Conservation (phyloP, 2,888 invertebrate species). For the Rhingia campestris region DNA sequence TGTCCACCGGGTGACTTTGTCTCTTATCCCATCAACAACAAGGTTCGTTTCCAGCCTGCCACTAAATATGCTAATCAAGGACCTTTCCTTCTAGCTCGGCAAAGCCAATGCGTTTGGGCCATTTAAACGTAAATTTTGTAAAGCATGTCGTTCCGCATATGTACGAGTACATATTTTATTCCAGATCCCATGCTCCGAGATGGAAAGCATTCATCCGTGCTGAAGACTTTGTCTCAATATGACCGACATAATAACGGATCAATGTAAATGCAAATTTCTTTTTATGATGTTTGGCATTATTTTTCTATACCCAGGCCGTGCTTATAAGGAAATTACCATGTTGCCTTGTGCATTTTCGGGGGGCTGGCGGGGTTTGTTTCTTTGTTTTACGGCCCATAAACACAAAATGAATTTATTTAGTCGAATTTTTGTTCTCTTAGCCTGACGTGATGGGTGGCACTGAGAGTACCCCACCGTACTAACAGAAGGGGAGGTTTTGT, state of each 20-base stretch:
- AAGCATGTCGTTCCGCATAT: conserved; percentile 59
- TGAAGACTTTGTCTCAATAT: conserved; percentile 71
- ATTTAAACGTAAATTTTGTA: conserved; percentile 62
- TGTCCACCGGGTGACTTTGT: conserved; percentile 35
- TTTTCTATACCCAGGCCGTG: conserved; percentile 15
- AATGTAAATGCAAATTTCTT: conserved; percentile 74
- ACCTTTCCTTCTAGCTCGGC: conserved; percentile 47
- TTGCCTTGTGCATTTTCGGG: conserved; percentile 57
- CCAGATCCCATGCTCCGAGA: conserved; percentile 2
- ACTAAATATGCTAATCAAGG: conserved; percentile 73
- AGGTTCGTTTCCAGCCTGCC: neutral
- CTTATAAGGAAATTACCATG: conserved; percentile 61
- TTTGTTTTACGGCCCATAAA: conserved; percentile 75
- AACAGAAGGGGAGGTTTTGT: conserved; percentile 46
- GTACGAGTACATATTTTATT: conserved; percentile 52
- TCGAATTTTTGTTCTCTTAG: conserved; percentile 31
- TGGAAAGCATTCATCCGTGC: conserved; percentile 49
- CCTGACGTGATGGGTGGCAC: conserved; percentile 16
- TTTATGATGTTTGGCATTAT: conserved; percentile 65
- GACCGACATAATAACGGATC: conserved; percentile 74
- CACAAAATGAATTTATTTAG: conserved; percentile 74
- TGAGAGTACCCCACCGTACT: conserved; percentile 8
- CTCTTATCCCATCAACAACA: conserved; percentile 12
- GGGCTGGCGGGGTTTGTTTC: conserved; percentile 56
- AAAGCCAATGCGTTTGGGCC: conserved; percentile 65